phyloP scores from a whole-genome alignment of 1,140 invertebrate species.

The Chironomus striatipennis region DNA sequence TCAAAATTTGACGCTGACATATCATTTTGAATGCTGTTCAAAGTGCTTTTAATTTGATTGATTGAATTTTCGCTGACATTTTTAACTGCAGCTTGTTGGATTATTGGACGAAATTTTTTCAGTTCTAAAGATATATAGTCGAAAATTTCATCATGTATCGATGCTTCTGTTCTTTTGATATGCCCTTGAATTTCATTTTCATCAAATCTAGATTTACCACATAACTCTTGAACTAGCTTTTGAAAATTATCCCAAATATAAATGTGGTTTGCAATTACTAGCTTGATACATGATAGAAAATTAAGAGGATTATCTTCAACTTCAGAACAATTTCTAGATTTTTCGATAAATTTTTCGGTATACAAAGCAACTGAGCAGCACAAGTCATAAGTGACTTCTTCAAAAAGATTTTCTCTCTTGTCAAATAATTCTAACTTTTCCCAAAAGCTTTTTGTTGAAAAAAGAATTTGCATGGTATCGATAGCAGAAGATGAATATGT shows the following conservation, averaged over 20 bases:
- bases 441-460: not conserved
- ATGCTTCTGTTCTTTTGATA: too few species aligned
- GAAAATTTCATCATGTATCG: too few species aligned
- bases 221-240: too few species aligned
- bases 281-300: constrained; percentile 83
- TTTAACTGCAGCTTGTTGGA: constrained; percentile 44
- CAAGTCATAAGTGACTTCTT: not conserved
- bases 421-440: not conserved
- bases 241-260: constrained; percentile 58
- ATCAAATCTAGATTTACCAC: too few species aligned
- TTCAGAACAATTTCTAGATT: constrained; percentile 53
- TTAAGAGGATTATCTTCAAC: constrained; percentile 64
- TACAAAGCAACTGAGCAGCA: constrained; percentile 76
- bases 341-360: constrained; percentile 66
- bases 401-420: constrained; percentile 42
- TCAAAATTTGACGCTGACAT: constrained; percentile 72
- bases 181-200: too few species aligned
- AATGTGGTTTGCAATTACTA: constrained; percentile 94
- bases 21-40: constrained; percentile 59
- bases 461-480: not conserved
- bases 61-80: constrained; percentile 67
- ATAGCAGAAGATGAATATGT: not conserved
- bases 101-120: constrained; percentile 65
- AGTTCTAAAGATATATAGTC: constrained; percentile 35
- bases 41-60: constrained; percentile 68